Conservation (phyloP, 2,113 vertebrate genomes). For the Panthera tigris region DNA sequence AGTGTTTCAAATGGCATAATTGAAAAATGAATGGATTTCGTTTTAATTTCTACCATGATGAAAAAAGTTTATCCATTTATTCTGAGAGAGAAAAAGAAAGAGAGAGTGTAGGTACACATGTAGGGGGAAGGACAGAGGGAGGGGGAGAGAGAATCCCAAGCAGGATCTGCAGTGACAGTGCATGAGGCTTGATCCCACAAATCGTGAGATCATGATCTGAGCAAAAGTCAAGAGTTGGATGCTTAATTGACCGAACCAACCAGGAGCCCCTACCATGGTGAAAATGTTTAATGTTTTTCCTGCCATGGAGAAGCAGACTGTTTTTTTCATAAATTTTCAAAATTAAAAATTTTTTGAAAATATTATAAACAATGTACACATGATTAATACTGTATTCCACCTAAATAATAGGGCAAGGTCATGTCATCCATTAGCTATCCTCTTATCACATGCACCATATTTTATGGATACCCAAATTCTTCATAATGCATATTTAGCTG, state of each 20-base stretch:
- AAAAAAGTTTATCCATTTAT: background rate
- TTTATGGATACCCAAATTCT: background rate
- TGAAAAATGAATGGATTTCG: background rate
- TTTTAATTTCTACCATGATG: constrained; percentile 22
- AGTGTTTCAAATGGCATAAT: background rate
- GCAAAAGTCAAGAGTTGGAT: too few relatives aligned
- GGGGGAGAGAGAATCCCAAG: too few relatives aligned
- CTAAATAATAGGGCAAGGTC: background rate
- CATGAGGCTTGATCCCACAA: too few relatives aligned
- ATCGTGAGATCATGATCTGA: too few relatives aligned
- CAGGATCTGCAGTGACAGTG: too few relatives aligned
- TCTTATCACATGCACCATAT: background rate
- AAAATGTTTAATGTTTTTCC: constrained; percentile 14
- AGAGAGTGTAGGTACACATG: too few relatives aligned
- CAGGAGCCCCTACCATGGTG: background rate
- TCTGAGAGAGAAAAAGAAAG: too few relatives aligned
- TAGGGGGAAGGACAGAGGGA: too few relatives aligned
- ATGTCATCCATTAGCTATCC: background rate
- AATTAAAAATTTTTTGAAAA: background rate
- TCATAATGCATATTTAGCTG: background rate
- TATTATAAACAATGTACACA: background rate
- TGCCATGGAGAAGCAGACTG: background rate
- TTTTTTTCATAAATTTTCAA: constrained; percentile 1
- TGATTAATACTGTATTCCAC: background rate
- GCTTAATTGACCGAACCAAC: too few relatives aligned